These are phyloP conservation scores for Sciaenops ocellatus DNA, from an alignment of 2,797 vertebrate genomes.

Conservation along the genomic window DNA sequence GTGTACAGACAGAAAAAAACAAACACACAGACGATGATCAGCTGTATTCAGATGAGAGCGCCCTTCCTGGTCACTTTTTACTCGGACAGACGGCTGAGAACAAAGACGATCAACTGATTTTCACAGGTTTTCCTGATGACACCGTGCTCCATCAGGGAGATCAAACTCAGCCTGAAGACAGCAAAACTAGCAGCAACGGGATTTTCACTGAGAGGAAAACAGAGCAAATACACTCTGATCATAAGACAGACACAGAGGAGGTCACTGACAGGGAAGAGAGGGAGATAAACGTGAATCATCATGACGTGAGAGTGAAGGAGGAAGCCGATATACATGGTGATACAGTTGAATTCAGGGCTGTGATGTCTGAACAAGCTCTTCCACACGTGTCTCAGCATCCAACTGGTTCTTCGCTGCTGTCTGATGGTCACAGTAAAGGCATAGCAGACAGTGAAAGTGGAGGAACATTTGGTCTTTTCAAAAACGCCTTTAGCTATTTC, in stretches of 20 bases:
- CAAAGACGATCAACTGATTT: background rate
- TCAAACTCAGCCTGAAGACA: background rate
- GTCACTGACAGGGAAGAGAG: background rate
- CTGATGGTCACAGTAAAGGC: background rate
- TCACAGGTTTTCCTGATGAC: background rate
- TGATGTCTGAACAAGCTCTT: slow-evolving; percentile 17
- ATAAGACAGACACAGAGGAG: slow-evolving; percentile 3
- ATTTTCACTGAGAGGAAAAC: background rate
- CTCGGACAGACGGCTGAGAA: background rate
- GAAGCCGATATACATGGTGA: background rate
- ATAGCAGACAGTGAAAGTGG: slow-evolving; percentile 3
- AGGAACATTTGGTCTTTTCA: slow-evolving; percentile 56
- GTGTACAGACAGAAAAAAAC: background rate
- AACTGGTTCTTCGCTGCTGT: background rate
- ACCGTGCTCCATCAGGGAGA: background rate
- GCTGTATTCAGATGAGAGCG: background rate
- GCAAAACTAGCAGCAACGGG: background rate
- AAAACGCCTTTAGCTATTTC: slow-evolving; percentile 61
- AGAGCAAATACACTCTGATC: slow-evolving; percentile 2
- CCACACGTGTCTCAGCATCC: slow-evolving; percentile 3
- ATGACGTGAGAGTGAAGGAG: background rate
- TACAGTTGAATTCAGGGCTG: background rate
- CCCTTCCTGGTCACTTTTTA: background rate
- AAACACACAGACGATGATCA: slow-evolving; percentile 6
- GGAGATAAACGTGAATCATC: background rate